Percentiles rank a stretch among this genome's conserved stretches.
These are phyloP conservation scores for Heliconius charithonia DNA, from an alignment of 2,888 invertebrate genomes.

Conservation along the genomic window DNA sequence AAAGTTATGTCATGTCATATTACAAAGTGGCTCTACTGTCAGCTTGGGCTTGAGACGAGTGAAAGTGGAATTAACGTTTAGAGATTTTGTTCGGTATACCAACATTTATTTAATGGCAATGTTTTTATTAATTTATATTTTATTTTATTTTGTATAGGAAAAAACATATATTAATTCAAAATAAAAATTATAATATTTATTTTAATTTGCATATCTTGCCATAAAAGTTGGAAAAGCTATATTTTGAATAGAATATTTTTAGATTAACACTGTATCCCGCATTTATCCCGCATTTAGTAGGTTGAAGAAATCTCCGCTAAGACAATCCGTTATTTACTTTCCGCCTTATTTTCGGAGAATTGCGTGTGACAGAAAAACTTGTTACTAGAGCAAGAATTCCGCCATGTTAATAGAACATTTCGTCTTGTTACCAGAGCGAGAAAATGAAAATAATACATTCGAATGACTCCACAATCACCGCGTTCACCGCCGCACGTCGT, in stretches of 20 bases:
- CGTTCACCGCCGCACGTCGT: background rate
- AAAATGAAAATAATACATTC: background rate
- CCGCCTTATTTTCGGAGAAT: too few relatives aligned
- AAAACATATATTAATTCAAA: too few relatives aligned
- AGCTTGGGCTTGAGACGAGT: constrained; percentile 23
- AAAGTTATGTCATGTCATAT: constrained; percentile 38
- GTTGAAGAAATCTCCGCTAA: too few relatives aligned
- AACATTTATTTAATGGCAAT: background rate
- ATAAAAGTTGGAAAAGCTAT: too few relatives aligned
- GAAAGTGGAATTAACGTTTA: constrained; percentile 5
- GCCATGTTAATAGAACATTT: too few relatives aligned
- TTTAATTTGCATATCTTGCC: too few relatives aligned
- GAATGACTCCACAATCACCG: background rate
- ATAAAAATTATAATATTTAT: too few relatives aligned
- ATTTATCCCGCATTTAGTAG: too few relatives aligned
- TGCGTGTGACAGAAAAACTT: background rate
- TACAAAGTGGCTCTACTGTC: constrained; percentile 34
- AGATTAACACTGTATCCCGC: too few relatives aligned
- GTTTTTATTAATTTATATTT: background rate
- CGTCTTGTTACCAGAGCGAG: background rate
- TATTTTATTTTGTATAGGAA: background rate
- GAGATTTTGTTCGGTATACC: background rate
- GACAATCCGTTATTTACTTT: too few relatives aligned
- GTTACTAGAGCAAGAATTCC: background rate
- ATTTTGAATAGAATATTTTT: too few relatives aligned